Base-by-base conservation (phyloP, 2,797 vertebrate species). In the Arrhamphus sclerolepis region DNA sequence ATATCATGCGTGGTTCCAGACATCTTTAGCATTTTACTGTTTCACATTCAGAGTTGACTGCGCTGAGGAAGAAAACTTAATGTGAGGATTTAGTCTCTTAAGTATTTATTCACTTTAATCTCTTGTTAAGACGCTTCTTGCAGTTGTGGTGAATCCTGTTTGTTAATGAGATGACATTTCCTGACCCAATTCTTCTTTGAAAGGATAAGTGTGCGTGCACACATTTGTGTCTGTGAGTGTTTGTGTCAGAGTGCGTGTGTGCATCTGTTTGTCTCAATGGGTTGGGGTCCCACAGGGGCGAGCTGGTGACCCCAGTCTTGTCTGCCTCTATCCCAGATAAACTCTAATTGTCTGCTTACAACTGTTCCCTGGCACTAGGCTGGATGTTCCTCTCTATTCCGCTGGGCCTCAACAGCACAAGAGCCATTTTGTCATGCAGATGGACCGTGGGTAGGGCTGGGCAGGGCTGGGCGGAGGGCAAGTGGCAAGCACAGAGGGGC, bases 291-390 rank as follows among this genome's bases (percentile, higher is more conserved):
- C 92, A 82, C 66, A 77, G 91, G 93, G 92, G 80, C 52, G 73
- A 87, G 84, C 85, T 87, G 75, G 72, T 94, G 93, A 94, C 93
- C 93, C 90, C 89, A 49, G 88, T 78, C 92, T 93, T 93, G 93
- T 94, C 92, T 93, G 88, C 87, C 79, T 93, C 92, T 92, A 93
- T 93, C 89, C 81, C 91, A 91, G 91, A 93, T 94, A 93, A 93
- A 94, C 92, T 93, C 91, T 92, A 93, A 94, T 94, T 94, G 92
- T 93, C 91, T 93, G 89, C 90, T 89, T 93, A 94, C 93, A 93
- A 94, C 92, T 94, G 93, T 93, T 93, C 89, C 86, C 88, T 91
- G 90, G 92, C 90, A 91, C 88, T 87, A 84, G 84, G 84, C 87
- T 89, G 90, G 90, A 93, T 93, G 92, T 94, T 93, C 86, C 77